phyloP scores from a whole-genome alignment of 2,797 vertebrate species.

The Spinus pinus region DNA sequence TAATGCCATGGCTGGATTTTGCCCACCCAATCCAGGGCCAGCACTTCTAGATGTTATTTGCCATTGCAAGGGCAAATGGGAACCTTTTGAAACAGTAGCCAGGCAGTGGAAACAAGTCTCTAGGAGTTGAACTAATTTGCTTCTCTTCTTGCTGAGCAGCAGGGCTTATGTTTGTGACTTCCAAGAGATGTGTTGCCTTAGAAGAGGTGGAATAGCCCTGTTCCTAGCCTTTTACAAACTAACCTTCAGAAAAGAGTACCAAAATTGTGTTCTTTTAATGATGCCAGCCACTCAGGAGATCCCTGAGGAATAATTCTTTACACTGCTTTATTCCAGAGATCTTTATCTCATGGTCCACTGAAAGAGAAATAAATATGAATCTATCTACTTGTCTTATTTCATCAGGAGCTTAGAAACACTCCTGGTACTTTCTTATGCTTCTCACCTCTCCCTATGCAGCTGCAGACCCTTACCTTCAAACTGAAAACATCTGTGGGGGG shows the following conservation, averaged over 20 bases:
- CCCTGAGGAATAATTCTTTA: not conserved
- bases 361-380: not conserved
- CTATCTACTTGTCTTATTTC: not conserved
- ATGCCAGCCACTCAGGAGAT: not conserved
- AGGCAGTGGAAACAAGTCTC: not conserved
- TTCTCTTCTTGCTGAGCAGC: not conserved
- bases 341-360: not conserved
- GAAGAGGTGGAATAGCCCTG: not conserved
- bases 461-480: not conserved
- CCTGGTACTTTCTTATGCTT: not conserved
- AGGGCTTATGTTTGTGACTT: not conserved
- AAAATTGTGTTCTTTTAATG: not conserved
- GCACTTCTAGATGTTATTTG: not conserved
- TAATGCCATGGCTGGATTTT: not conserved
- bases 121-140: not conserved
- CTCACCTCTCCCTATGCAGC: not conserved
- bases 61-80: not conserved
- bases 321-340: not conserved
- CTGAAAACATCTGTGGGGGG: fast-evolving
- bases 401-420: not conserved
- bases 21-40: not conserved
- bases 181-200: not conserved
- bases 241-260: not conserved
- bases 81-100: not conserved
- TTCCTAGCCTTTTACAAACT: not conserved